Conservation (phyloP, 2,113 vertebrate genomes). For the Guaruba guarouba region DNA sequence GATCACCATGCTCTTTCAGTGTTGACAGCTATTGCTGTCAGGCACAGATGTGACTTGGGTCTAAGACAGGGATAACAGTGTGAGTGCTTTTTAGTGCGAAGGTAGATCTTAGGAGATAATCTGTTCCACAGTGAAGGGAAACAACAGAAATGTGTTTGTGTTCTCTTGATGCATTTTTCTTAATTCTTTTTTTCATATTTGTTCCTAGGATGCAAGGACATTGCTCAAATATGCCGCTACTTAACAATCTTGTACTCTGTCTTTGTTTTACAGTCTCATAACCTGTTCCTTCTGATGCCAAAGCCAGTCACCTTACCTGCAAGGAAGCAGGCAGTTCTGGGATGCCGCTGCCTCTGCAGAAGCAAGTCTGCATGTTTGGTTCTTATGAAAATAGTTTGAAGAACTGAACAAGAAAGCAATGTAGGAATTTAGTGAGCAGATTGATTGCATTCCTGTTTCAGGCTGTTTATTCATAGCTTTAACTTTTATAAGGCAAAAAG, state of each 20-base stretch:
- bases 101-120: neutral
- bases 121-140: neutral
- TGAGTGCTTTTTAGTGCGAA: neutral
- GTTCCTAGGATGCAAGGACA: neutral
- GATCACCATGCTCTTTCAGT: neutral
- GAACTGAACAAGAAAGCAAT: neutral
- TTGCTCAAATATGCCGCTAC: neutral
- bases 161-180: neutral
- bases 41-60: constrained; percentile 23
- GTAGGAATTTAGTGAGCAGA: constrained; percentile 31
- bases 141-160: neutral
- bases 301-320: neutral
- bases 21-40: constrained; percentile 18
- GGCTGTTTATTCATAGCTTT: constrained; percentile 31
- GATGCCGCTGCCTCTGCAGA: neutral
- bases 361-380: neutral
- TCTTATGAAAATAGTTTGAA: constrained; percentile 3
- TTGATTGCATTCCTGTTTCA: constrained; percentile 27
- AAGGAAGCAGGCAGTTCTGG: neutral
- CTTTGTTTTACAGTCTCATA: neutral
- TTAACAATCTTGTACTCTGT: neutral
- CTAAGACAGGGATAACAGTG: neutral
- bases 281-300: neutral
- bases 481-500: constrained; percentile 7
- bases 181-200: neutral